Conservation (phyloP, 2,888 invertebrate genomes). For the Xiphydria camelus region DNA sequence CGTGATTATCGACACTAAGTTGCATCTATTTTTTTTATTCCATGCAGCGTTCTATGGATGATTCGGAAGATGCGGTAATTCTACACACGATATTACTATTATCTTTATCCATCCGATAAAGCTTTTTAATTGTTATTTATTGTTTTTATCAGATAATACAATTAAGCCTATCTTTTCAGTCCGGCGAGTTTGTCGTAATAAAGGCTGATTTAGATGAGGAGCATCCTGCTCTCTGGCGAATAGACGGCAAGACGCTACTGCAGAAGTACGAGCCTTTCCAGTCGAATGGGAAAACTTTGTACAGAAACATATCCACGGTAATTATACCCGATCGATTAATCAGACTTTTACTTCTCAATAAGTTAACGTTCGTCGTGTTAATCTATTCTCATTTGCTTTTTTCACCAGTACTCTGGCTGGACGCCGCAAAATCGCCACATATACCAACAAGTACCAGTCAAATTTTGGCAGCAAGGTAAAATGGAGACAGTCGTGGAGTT, state of each 20-base stretch:
- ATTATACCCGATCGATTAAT: constrained; percentile 45
- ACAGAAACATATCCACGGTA: constrained; percentile 86
- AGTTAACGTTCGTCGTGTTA: background rate
- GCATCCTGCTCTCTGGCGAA: constrained; percentile 88
- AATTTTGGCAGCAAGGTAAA: constrained; percentile 74
- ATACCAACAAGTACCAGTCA: constrained; percentile 79
- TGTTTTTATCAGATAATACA: too few species aligned
- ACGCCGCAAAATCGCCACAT: constrained; percentile 79
- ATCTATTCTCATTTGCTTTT: constrained; percentile 11
- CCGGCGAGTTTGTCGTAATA: constrained; percentile 86
- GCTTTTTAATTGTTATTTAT: background rate
- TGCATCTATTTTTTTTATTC: constrained; percentile 21
- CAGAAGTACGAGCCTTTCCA: constrained; percentile 85
- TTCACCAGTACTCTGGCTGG: constrained; percentile 80
- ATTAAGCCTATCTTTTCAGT: constrained; percentile 66
- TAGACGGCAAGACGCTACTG: constrained; percentile 80
- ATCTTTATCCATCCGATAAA: too few species aligned
- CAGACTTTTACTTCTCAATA: background rate
- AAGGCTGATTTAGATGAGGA: constrained; percentile 80
- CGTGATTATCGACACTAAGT: too few species aligned
- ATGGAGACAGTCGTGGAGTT: constrained; percentile 81
- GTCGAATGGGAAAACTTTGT: constrained; percentile 79
- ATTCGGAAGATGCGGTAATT: constrained; percentile 46
- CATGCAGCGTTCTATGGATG: constrained; percentile 43
- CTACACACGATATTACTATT: too few species aligned